Percentiles rank a stretch among this genome's conserved stretches.
These are phyloP conservation scores for Heliangelus exortis DNA, from an alignment of 2,797 vertebrate species.

Conservation along the genomic window DNA sequence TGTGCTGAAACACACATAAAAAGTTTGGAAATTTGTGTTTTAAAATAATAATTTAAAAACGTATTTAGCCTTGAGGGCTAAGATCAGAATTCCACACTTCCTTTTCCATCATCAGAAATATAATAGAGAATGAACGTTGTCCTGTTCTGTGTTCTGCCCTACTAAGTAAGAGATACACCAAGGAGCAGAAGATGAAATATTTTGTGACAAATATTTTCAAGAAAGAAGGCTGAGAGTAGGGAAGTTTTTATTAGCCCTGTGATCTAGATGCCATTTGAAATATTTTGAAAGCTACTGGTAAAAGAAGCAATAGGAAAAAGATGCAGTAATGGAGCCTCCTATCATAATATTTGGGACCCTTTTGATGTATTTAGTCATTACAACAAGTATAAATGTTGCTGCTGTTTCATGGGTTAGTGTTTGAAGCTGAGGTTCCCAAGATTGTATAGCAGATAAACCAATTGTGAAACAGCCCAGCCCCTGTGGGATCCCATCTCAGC, in stretches of 20 bases:
- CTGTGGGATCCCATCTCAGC: background rate
- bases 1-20: background rate
- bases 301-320: background rate
- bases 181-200: background rate
- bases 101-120: background rate
- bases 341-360: background rate
- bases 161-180: background rate
- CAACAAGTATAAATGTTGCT: background rate
- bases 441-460: background rate
- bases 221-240: background rate
- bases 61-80: background rate
- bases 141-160: background rate
- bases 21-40: background rate
- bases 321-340: background rate
- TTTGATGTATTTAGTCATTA: background rate
- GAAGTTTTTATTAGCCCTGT: background rate
- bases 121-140: background rate
- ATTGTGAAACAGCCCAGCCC: background rate
- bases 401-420: background rate
- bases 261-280: background rate
- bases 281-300: background rate
- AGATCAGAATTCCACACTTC: background rate
- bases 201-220: background rate
- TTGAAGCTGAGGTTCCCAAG: conserved; percentile 12
- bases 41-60: background rate